These are phyloP conservation scores for Liasis olivaceus DNA, from an alignment of 2,797 vertebrate species.

Conservation along the genomic window DNA sequence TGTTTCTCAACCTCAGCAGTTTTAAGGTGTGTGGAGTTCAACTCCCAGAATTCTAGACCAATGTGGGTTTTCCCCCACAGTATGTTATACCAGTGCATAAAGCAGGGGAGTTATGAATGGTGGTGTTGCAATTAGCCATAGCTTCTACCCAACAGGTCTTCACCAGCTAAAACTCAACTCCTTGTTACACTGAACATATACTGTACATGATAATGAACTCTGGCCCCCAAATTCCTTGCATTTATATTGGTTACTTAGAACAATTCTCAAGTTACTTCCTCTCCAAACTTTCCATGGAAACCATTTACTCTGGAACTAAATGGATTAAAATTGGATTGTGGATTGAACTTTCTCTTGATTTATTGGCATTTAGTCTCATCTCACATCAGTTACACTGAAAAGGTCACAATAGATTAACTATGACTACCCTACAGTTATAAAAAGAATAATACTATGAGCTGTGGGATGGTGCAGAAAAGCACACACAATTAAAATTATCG, in stretches of 20 bases:
- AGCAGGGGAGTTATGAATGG: background rate
- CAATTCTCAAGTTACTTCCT: background rate
- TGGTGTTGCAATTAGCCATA: background rate
- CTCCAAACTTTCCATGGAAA: background rate
- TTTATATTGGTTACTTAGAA: background rate
- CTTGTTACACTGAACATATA: background rate
- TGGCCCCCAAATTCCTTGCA: background rate
- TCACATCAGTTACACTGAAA: slow-evolving; percentile 9
- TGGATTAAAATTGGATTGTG: slow-evolving; percentile 5
- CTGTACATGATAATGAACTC: background rate
- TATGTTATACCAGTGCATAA: background rate
- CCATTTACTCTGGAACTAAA: background rate
- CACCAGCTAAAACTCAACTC: background rate
- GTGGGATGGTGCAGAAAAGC: background rate
- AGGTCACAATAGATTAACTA: slow-evolving; percentile 11
- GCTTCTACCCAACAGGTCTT: background rate
- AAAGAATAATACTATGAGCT: background rate
- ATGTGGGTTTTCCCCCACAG: background rate
- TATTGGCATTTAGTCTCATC: slow-evolving; percentile 10
- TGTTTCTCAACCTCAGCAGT: background rate
- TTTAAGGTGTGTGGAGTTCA: background rate
- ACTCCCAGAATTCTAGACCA: background rate
- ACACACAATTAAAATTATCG: background rate
- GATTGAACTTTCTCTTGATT: slow-evolving; percentile 1
- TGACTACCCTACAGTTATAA: slow-evolving; percentile 10